Evolutionary conservation across 1,140 invertebrate genomes (phyloP).

Genomic region (Antheraea mylitta): DNA sequence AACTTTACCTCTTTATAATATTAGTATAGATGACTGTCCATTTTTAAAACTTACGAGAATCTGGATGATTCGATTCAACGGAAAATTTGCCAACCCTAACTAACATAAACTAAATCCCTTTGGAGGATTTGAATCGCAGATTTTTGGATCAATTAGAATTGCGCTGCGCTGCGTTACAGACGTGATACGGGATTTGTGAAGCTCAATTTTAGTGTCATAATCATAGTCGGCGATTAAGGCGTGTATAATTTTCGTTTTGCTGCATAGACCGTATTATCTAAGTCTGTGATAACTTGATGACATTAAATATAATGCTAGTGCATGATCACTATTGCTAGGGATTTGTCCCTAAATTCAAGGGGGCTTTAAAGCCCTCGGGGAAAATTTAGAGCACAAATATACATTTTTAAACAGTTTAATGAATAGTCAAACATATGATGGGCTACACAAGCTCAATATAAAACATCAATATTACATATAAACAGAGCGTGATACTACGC

Average conservation of each 20-base stretch:
- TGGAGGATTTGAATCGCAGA: slow-evolving; percentile 10
- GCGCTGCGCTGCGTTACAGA: background rate
- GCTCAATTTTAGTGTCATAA: slow-evolving; percentile 11
- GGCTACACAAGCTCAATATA: no score
- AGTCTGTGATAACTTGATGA: background rate
- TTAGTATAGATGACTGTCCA: no score
- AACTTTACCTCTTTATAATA: no score
- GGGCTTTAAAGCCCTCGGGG: no score
- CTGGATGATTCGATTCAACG: background rate
- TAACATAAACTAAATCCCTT: background rate
- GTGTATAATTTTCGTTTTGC: background rate
- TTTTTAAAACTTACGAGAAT: background rate
- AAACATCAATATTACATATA: no score
- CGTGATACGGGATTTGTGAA: slow-evolving; percentile 5
- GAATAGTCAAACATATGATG: no score
- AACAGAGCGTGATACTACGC: no score
- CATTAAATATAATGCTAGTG: background rate
- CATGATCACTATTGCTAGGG: no score
- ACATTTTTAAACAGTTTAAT: no score
- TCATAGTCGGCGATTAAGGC: background rate
- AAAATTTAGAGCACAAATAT: no score
- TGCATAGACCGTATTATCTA: background rate
- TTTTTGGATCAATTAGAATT: slow-evolving; percentile 14
- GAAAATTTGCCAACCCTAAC: background rate
- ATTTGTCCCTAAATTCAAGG: no score